These are phyloP conservation scores for Misgurnus anguillicaudatus DNA, from an alignment of 2,113 vertebrate species.

Conservation along the genomic window DNA sequence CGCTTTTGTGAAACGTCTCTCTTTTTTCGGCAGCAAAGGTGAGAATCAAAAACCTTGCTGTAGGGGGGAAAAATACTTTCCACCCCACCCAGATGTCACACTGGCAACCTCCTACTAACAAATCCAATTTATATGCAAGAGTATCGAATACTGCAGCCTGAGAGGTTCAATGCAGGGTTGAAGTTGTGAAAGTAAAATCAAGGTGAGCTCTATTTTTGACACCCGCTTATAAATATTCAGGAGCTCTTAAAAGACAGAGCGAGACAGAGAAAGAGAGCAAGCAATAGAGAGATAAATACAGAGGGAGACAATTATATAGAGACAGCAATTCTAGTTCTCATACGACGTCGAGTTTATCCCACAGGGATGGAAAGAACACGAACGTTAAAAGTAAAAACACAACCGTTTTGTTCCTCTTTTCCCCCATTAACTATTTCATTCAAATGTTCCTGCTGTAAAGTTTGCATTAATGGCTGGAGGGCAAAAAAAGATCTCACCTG, in stretches of 20 bases:
- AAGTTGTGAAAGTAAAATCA: conserved; percentile 63
- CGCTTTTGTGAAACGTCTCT: conserved; percentile 32
- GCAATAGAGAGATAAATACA: conserved; percentile 8
- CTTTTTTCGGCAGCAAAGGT: conserved; percentile 41
- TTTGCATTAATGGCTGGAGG: background rate
- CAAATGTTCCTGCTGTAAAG: conserved; percentile 21
- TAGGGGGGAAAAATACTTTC: conserved; percentile 26
- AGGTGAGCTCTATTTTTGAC: conserved; percentile 69
- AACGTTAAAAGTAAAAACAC: conserved; percentile 62
- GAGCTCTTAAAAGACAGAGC: conserved; percentile 54
- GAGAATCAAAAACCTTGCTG: conserved; percentile 52
- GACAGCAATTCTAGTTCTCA: conserved; percentile 67
- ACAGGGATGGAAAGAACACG: conserved; percentile 68
- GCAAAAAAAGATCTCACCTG: conserved; percentile 40
- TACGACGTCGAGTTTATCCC: conserved; percentile 67
- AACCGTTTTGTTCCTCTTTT: conserved; percentile 20
- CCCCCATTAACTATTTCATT: background rate
- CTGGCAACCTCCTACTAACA: conserved; percentile 43
- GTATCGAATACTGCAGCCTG: conserved; percentile 43
- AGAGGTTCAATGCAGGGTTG: conserved; percentile 55
- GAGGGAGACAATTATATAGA: conserved; percentile 60
- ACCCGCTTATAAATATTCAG: conserved; percentile 71
- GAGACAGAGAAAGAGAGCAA: conserved; percentile 38
- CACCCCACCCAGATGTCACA: conserved; percentile 50
- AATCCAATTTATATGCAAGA: conserved; percentile 57